Conservation (phyloP, 2,888 invertebrate genomes). For the Hydriomena furcata region DNA sequence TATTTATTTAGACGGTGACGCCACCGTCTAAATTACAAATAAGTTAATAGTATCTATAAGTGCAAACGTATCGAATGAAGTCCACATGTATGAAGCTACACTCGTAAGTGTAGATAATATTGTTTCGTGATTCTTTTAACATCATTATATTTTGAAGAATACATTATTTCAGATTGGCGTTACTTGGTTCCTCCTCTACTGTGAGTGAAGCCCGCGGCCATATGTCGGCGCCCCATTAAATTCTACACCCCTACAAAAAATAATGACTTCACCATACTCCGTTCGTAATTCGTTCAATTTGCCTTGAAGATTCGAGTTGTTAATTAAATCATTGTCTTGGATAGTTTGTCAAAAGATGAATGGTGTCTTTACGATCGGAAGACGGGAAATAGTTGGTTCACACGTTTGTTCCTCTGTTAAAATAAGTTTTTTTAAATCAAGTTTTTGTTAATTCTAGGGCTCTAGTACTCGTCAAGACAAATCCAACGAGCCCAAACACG, state of each 20-base stretch:
- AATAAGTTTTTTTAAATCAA: background rate
- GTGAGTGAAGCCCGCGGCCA: constrained; percentile 44
- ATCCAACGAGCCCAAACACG: no score
- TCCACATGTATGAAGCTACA: no score
- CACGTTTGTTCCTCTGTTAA: background rate
- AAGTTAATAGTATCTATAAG: no score
- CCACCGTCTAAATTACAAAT: no score
- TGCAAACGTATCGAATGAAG: no score
- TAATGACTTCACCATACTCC: constrained; percentile 75
- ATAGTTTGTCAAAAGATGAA: constrained; percentile 15
- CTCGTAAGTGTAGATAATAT: no score
- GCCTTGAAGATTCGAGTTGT: constrained; percentile 50
- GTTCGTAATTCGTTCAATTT: constrained; percentile 59
- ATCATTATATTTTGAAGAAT: no score
- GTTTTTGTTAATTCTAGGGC: no score
- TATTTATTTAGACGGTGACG: no score
- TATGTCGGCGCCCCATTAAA: constrained; percentile 73
- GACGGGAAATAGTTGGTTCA: constrained; percentile 9
- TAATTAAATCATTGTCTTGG: constrained; percentile 41
- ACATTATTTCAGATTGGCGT: constrained; percentile 5
- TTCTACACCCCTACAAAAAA: constrained; percentile 72
- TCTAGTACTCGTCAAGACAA: no score
- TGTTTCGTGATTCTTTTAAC: no score
- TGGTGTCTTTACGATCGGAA: constrained; percentile 11
- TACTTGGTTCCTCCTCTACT: constrained; percentile 30